Conservation (phyloP, 2,888 invertebrate species). For the Machimus atricapillus region DNA sequence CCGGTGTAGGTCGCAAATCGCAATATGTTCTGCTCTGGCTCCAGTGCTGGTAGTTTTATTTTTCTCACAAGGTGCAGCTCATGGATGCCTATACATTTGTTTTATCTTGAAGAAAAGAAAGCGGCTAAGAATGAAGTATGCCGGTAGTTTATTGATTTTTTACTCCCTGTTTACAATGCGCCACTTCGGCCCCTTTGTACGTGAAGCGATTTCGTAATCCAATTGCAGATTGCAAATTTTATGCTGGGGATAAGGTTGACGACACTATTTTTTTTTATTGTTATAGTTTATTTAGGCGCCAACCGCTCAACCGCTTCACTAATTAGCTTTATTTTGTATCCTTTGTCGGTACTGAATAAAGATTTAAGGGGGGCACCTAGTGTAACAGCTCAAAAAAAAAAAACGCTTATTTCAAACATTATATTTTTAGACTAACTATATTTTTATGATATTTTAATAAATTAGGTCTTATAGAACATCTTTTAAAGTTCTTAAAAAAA, state of each 20-base stretch:
- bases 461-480: no score
- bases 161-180: background rate
- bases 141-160: background rate
- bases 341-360: background rate
- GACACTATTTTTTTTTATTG: background rate
- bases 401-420: no score
- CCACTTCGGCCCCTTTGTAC: background rate
- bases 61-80: background rate
- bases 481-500: no score
- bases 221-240: background rate
- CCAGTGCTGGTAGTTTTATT: background rate
- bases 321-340: background rate
- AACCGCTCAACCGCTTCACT: background rate
- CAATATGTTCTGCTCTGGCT: background rate
- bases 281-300: background rate
- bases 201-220: background rate
- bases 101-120: background rate
- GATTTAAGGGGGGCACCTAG: no score
- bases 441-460: no score
- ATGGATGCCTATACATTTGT: background rate
- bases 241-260: background rate
- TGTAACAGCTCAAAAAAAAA: no score
- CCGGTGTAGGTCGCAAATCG: constrained; percentile 8
- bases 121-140: background rate
- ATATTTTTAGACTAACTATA: no score